Percentiles rank a stretch among this genome's conserved stretches.
phyloP scores from a whole-genome alignment of 2,888 invertebrate species.

The Drosophila ezoana region DNA sequence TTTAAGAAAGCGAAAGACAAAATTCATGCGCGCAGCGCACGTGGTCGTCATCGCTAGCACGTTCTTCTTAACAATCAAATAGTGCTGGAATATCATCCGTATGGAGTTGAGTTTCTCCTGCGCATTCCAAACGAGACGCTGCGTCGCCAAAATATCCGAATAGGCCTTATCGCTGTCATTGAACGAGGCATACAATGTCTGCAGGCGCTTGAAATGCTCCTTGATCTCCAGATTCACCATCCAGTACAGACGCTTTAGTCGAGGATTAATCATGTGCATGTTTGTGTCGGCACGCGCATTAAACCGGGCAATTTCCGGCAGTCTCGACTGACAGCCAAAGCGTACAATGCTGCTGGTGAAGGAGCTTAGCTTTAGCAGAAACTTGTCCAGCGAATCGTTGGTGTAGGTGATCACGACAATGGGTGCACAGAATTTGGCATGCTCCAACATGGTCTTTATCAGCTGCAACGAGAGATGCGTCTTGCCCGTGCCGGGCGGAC shows the following conservation, averaged over 20 bases:
- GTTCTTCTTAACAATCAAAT: conserved; percentile 86
- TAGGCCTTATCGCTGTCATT: conserved; percentile 75
- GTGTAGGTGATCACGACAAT: conserved; percentile 93
- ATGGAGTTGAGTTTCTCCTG: conserved; percentile 86
- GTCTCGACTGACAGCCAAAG: conserved; percentile 89
- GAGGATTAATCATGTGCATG: conserved; percentile 57
- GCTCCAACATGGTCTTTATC: conserved; percentile 88
- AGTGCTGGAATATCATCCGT: conserved; percentile 86
- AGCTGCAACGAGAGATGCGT: conserved; percentile 92
- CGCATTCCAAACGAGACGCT: conserved; percentile 64
- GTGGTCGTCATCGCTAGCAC: conserved; percentile 92
- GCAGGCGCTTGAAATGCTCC: conserved; percentile 66
- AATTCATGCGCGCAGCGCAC: conserved; percentile 89
- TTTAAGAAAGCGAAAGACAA: conserved; percentile 87
- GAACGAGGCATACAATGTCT: conserved; percentile 69
- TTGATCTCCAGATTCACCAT: conserved; percentile 72
- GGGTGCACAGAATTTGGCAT: conserved; percentile 85
- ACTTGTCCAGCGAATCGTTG: conserved; percentile 94
- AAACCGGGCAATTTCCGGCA: conserved; percentile 86
- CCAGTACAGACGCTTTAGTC: conserved; percentile 72
- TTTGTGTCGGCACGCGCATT: conserved; percentile 83
- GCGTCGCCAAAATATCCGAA: conserved; percentile 66
- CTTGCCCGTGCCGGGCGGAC: conserved; percentile 95
- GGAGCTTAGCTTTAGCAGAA: conserved; percentile 89
- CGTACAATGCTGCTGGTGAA: conserved; percentile 88